Percentiles rank a stretch among this genome's conserved stretches.
Evolutionary conservation across 1,140 invertebrate species (phyloP).

Genomic region (Lepidurus packardi): DNA sequence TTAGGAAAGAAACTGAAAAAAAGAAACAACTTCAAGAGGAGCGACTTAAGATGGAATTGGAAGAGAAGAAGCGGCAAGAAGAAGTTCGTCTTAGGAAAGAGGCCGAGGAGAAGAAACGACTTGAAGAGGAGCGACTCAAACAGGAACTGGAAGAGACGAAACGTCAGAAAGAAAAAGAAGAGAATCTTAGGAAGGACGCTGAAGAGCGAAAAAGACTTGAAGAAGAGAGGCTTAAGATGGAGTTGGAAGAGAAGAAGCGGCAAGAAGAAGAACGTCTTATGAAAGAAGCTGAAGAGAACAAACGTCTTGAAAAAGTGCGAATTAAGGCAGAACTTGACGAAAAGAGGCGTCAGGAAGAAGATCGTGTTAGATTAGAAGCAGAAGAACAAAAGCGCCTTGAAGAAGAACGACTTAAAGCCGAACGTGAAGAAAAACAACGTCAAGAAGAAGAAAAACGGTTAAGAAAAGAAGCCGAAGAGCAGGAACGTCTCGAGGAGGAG

Average conservation of each 20-base stretch:
- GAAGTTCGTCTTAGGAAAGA: conserved; percentile 35
- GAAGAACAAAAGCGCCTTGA: conserved; percentile 36
- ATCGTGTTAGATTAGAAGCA: conserved; percentile 34
- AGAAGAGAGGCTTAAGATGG: conserved; percentile 23
- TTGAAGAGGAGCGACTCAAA: conserved; percentile 36
- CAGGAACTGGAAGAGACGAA: conserved; percentile 36
- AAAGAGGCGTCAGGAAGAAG: conserved; percentile 28
- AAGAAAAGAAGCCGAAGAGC: not conserved
- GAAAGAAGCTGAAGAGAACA: conserved; percentile 23
- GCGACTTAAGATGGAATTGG: conserved; percentile 34
- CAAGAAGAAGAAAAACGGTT: conserved; percentile 23
- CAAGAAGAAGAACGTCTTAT: conserved; percentile 29
- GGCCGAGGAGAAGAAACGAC: conserved; percentile 38
- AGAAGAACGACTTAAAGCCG: conserved; percentile 37
- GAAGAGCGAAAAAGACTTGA: conserved; percentile 36
- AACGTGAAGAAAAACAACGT: conserved; percentile 37
- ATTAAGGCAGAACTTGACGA: conserved; percentile 24
- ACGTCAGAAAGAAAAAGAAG: not conserved
- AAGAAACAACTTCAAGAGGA: conserved; percentile 39
- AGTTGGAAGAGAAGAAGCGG: conserved; percentile 29
- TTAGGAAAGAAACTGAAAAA: conserved; percentile 36
- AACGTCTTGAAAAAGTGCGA: conserved; percentile 16
- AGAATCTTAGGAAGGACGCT: not conserved
- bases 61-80: conserved; percentile 38
- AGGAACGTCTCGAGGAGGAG: conserved; percentile 34